These are phyloP conservation scores for Phalera bucephala DNA, from an alignment of 2,888 invertebrate species.

Conservation along the genomic window DNA sequence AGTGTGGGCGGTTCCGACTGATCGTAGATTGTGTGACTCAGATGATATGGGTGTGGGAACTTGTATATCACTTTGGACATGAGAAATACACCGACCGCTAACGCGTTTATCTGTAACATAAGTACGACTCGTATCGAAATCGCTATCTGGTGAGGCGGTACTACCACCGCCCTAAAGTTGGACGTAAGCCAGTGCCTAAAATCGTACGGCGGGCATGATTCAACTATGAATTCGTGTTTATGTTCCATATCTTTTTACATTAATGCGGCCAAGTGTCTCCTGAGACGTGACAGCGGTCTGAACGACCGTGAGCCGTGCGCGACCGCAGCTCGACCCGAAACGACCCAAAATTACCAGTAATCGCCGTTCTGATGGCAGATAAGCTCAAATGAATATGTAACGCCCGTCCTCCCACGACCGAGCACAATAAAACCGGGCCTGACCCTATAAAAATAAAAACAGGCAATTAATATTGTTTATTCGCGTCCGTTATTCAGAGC, in stretches of 20 bases:
- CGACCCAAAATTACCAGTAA: conserved; percentile 66
- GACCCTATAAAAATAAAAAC: conserved; percentile 75
- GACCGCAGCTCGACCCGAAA: conserved; percentile 47
- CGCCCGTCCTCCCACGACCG: conserved; percentile 71
- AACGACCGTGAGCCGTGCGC: conserved; percentile 31
- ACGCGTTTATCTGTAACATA: conserved; percentile 55
- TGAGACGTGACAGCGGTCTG: conserved; percentile 45
- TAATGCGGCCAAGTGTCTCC: conserved; percentile 42
- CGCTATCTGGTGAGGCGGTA: conserved; percentile 48
- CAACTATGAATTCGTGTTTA: conserved; percentile 53
- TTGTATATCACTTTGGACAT: conserved; percentile 49
- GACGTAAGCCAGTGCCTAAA: conserved; percentile 69
- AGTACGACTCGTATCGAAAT: conserved; percentile 56
- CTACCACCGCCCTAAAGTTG: conserved; percentile 57
- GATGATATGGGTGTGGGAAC: conserved; percentile 71
- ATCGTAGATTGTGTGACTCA: conserved; percentile 68
- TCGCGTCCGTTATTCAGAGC: conserved; percentile 72
- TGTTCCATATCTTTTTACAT: conserved; percentile 54
- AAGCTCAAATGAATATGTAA: conserved; percentile 79
- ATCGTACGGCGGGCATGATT: conserved; percentile 60
- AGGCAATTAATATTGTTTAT: conserved; percentile 78
- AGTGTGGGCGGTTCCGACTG: conserved; percentile 63
- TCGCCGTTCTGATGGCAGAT: conserved; percentile 69
- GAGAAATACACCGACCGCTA: conserved; percentile 44
- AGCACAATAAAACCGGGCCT: conserved; percentile 60